A percentile compares a stretch with the other conserved stretches of the same genome.
These are phyloP conservation scores for Epirrhoe tristata DNA, from an alignment of 2,888 invertebrate species.

Conservation along the genomic window DNA sequence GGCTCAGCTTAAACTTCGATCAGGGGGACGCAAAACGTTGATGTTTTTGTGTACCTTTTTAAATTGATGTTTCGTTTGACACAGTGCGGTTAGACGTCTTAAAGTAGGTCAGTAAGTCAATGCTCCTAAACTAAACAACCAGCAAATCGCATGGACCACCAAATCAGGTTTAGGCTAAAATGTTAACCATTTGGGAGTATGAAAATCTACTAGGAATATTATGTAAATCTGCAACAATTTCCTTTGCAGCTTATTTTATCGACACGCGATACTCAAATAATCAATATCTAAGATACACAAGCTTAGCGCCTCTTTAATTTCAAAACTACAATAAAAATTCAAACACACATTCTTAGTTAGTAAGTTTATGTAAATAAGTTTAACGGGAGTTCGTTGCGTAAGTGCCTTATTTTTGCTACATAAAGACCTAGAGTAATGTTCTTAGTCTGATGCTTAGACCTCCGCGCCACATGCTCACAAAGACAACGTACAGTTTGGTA, in stretches of 20 bases:
- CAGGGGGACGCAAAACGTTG: constrained; percentile 9
- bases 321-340: not conserved
- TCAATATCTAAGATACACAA: no score
- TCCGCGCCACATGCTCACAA: not conserved
- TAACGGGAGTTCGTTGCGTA: not conserved
- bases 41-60: constrained; percentile 6
- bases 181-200: not conserved
- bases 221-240: not conserved
- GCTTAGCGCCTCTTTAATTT: no score
- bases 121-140: constrained; percentile 11
- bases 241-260: not conserved
- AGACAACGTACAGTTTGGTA: constrained; percentile 2
- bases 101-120: constrained; percentile 24
- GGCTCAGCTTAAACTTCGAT: constrained; percentile 15
- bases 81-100: constrained; percentile 11
- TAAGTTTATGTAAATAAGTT: no score
- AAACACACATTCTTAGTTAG: not conserved
- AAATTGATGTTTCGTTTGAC: constrained; percentile 1
- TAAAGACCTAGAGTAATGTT: not conserved
- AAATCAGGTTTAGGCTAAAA: not conserved
- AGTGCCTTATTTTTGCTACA: not conserved
- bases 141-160: not conserved
- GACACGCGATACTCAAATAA: not conserved
- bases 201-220: not conserved
- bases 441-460: not conserved